Base-by-base conservation (phyloP, 1,140 invertebrate species). In the Bathynomus jamesi region DNA sequence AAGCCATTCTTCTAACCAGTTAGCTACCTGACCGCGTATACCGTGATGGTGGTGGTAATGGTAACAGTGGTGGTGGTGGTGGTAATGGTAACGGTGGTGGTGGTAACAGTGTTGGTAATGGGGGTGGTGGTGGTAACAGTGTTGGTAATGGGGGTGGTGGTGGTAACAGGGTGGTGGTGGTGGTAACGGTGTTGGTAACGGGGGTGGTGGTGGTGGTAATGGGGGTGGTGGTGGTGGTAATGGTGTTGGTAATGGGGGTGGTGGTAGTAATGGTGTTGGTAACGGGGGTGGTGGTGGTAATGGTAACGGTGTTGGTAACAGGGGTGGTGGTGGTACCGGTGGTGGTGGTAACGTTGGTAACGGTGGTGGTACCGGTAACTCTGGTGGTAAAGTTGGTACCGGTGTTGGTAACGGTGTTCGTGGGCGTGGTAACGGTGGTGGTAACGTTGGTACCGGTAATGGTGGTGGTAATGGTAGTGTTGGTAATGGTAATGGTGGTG, bases 61-160 rank as follows among this genome's bases (percentile, higher is more conserved):
- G n/a, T n/a, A n/a, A n/a, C n/a, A n/a, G n/a, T n/a, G n/a, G n/a
- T n/a, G n/a, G n/a, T n/a, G n/a, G n/a, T n/a, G n/a, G n/a, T n/a
- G n/a, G n/a, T n/a, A n/a, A n/a, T n/a, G n/a, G n/a, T n/a, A n/a
- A n/a, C n/a, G n/a, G n/a, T n/a, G n/a, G n/a, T n/a, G n/a, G n/a
- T n/a, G n/a, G n/a, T n/a, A n/a, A n/a, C n/a, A n/a, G n/a, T n/a
- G n/a, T n/a, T n/a, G n/a, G n/a, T n/a, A n/a, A n/a, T n/a, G n/a
- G n/a, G n/a, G n/a, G n/a, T n/a, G n/a, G 68, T 4, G 29, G 68
- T 28, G 46, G 68, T 2, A 4, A 7, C 13, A 25, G 68, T 5
- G 68, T 32, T 4, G 63, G 63, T 62, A 53, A 31, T 60, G 68
- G 68, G 60, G 32, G 60, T 67, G 62, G 61, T 3, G 67, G 67